A percentile compares a stretch with the other conserved stretches of the same genome.
phyloP scores from a whole-genome alignment of 2,113 vertebrate genomes.

The Trichomycterus rosablanca region DNA sequence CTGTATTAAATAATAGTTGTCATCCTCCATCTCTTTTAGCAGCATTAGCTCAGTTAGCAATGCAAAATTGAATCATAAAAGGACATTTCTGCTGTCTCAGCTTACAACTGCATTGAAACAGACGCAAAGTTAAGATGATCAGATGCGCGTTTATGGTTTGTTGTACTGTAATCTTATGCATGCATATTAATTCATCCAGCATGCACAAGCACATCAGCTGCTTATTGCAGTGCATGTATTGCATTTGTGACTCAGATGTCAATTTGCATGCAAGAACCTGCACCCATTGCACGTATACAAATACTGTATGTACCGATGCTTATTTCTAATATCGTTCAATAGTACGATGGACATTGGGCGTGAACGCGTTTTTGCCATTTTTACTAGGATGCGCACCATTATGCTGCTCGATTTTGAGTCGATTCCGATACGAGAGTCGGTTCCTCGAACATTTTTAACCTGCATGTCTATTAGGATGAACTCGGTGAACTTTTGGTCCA shows the following conservation, averaged over 20 bases:
- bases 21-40: constrained; percentile 15
- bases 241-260: not conserved
- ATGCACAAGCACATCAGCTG: not conserved
- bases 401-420: no score
- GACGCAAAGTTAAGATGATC: not conserved
- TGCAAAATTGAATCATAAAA: not conserved
- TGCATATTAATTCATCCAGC: not conserved
- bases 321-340: no score
- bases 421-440: no score
- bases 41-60: constrained; percentile 1
- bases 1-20: constrained; percentile 20
- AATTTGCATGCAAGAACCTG: no score
- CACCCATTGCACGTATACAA: no score
- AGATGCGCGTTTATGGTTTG: not conserved
- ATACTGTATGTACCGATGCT: no score
- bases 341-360: not conserved
- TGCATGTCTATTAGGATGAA: no score
- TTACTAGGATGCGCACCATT: constrained; percentile 3
- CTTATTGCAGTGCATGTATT: not conserved
- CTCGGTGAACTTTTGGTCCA: no score
- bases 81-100: not conserved
- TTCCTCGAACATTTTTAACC: no score
- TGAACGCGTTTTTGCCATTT: not conserved
- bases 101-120: not conserved
- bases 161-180: not conserved